A percentile compares a stretch with the other conserved stretches of the same genome.
These are phyloP conservation scores for Melangyna quadrimaculata DNA, from an alignment of 2,888 invertebrate genomes.

Conservation along the genomic window DNA sequence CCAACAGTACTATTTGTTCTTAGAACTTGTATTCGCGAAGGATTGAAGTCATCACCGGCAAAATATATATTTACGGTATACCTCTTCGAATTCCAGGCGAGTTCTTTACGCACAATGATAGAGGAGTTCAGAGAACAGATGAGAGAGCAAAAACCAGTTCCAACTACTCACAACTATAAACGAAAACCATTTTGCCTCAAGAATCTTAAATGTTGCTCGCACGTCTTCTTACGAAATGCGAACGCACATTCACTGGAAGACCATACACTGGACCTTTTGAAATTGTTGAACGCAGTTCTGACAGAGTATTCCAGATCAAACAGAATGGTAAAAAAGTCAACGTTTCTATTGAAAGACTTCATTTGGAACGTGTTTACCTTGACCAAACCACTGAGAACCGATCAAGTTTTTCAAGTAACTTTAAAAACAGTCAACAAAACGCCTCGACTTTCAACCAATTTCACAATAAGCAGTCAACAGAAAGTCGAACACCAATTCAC, in stretches of 20 bases:
- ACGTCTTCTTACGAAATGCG: neutral
- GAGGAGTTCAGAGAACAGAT: neutral
- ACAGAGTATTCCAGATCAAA: neutral
- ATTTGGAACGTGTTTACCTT: neutral
- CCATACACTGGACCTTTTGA: no score
- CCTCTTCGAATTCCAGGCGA: neutral
- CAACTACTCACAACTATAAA: neutral
- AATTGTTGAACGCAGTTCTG: no score
- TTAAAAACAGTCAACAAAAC: neutral
- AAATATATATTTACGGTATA: slow-evolving; percentile 11
- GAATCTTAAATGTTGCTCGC: neutral
- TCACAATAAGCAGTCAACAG: neutral
- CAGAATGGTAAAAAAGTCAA: neutral
- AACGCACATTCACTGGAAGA: neutral
- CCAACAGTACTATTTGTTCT: slow-evolving; percentile 25
- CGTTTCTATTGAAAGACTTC: neutral
- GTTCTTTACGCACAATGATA: neutral
- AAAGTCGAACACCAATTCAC: neutral
- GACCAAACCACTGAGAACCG: neutral
- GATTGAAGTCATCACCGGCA: slow-evolving; percentile 29
- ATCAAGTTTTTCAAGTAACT: neutral
- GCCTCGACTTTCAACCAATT: neutral
- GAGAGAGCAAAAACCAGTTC: neutral
- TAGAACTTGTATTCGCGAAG: slow-evolving; percentile 12
- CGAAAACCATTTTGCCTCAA: neutral